Evolutionary conservation across 2,888 invertebrate species (phyloP).

Genomic region (Drosophila anomelani): DNA sequence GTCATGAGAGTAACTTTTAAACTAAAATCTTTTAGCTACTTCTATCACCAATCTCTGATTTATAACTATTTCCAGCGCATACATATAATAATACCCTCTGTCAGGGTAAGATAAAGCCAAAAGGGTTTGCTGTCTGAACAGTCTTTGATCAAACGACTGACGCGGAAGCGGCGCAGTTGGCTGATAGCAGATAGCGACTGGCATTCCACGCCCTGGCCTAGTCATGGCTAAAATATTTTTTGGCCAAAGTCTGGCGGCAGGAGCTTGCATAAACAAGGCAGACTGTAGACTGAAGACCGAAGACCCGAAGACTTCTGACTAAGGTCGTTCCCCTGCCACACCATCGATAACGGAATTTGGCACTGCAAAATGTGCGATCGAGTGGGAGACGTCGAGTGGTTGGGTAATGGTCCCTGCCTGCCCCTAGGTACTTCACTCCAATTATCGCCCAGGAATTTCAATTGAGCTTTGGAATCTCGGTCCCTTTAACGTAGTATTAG

Average conservation of each 20-base stretch:
- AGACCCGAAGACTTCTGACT: conserved; percentile 15
- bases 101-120: conserved; percentile 5
- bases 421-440: conserved; percentile 12
- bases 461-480: conserved; percentile 12
- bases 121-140: conserved; percentile 39
- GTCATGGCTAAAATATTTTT: conserved; percentile 62
- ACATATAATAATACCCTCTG: neutral
- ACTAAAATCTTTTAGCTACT: neutral
- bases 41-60: neutral
- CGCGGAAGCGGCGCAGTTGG: conserved; percentile 33
- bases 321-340: conserved; percentile 62
- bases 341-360: conserved; percentile 62
- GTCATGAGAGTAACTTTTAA: neutral
- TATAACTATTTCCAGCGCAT: neutral
- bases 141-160: conserved; percentile 53
- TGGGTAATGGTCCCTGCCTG: conserved; percentile 1
- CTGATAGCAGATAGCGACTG: conserved; percentile 25
- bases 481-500: neutral
- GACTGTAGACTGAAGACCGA: conserved; percentile 45
- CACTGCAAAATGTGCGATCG: conserved; percentile 54
- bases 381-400: conserved; percentile 52
- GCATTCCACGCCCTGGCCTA: conserved; percentile 9
- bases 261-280: conserved; percentile 44
- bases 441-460: conserved; percentile 19
- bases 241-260: conserved; percentile 43